Percentiles rank a stretch among this genome's conserved stretches.
Conservation (phyloP, 2,113 vertebrate species). For the Anhinga rufa region DNA sequence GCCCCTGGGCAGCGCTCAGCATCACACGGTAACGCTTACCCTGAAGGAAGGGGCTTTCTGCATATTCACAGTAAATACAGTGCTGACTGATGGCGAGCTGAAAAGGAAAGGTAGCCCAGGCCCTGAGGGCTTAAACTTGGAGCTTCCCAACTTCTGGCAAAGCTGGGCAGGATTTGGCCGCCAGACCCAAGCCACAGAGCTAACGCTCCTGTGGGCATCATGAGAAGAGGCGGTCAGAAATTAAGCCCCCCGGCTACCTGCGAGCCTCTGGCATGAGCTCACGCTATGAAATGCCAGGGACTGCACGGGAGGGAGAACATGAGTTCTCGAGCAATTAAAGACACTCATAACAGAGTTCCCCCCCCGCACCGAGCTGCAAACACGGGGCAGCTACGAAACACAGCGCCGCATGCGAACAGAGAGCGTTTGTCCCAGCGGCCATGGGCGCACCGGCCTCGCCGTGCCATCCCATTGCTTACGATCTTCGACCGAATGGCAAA, state of each 20-base stretch:
- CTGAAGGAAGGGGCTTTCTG: background rate
- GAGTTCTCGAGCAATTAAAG: background rate
- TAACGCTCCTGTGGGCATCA: background rate
- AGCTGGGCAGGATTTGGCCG: background rate
- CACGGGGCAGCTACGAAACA: background rate
- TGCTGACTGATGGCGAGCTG: fast-evolving
- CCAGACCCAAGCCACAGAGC: background rate
- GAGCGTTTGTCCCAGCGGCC: background rate
- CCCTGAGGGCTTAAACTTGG: background rate
- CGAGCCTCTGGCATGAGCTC: background rate
- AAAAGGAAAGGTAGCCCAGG: background rate
- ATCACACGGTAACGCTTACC: no score
- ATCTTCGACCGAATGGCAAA: fast-evolving
- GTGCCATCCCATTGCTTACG: background rate
- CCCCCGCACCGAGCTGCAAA: background rate
- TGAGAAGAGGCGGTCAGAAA: background rate
- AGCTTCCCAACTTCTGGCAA: background rate
- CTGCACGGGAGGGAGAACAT: fast-evolving
- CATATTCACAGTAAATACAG: background rate
- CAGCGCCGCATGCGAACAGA: fast-evolving
- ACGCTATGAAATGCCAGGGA: background rate
- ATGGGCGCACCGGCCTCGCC: fast-evolving
- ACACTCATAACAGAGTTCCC: background rate
- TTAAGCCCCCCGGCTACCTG: background rate
- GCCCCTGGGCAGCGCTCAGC: background rate